Percentiles rank a stretch among this genome's conserved stretches.
phyloP scores from a whole-genome alignment of 2,888 invertebrate genomes.

The Tetragonula carbonaria region DNA sequence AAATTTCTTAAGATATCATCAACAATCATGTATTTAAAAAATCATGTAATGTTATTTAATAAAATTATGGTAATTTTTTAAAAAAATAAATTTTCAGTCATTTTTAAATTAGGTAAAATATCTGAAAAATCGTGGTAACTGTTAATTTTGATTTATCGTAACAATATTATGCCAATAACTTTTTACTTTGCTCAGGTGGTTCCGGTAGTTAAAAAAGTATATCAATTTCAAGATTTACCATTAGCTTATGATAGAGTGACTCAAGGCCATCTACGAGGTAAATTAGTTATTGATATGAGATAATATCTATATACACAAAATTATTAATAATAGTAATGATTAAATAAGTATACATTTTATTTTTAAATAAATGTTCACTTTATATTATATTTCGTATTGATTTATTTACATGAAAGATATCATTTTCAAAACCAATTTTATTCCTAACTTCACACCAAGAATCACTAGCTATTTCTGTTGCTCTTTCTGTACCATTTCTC shows the following conservation, averaged over 20 bases:
- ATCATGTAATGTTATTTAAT: too few species aligned
- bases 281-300: constrained; percentile 88
- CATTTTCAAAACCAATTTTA: constrained; percentile 85
- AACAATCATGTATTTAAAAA: too few species aligned
- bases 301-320: constrained; percentile 40
- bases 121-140: too few species aligned
- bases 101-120: too few species aligned
- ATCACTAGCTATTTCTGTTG: constrained; percentile 86
- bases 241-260: constrained; percentile 88
- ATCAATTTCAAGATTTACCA: constrained; percentile 88
- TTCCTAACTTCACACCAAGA: constrained; percentile 88
- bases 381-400: constrained; percentile 37
- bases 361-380: constrained; percentile 33
- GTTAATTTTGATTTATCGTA: background rate
- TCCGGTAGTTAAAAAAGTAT: constrained; percentile 90
- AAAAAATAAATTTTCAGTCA: too few species aligned
- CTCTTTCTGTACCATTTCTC: constrained; percentile 87
- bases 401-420: constrained; percentile 36
- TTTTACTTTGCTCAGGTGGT: constrained; percentile 85
- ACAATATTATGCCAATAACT: background rate
- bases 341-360: constrained; percentile 27
- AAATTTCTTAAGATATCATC: too few species aligned
- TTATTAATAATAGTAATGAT: constrained; percentile 32
- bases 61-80: too few species aligned
- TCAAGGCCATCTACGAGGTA: constrained; percentile 91